Percentiles rank a stretch among this genome's conserved stretches.
These are phyloP conservation scores for Meleagris gallopavo DNA, from an alignment of 2,113 vertebrate genomes.

Conservation along the genomic window DNA sequence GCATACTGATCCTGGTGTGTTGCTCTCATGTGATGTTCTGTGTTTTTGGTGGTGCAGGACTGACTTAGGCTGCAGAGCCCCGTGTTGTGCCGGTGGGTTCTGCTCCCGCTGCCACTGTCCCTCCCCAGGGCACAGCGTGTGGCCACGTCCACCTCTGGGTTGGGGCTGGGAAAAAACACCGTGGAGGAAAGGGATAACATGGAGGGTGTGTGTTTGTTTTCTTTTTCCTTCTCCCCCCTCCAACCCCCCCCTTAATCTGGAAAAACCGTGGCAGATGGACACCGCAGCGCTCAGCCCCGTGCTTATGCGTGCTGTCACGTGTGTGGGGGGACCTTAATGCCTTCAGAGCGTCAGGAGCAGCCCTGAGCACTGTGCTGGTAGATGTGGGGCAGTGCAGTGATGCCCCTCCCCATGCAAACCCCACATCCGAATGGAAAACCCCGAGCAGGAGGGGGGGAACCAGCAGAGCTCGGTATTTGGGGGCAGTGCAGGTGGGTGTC, in stretches of 20 bases:
- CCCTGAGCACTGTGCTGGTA: not conserved
- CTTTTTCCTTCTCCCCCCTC: not conserved
- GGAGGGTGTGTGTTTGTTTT: not conserved
- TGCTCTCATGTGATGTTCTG: not conserved
- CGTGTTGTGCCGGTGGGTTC: too few relatives aligned
- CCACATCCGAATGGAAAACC: not conserved
- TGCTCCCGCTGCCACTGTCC: not conserved
- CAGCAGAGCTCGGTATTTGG: not conserved
- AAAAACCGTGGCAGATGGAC: not conserved
- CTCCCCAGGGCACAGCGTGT: not conserved
- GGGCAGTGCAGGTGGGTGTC: not conserved
- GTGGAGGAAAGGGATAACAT: too few relatives aligned
- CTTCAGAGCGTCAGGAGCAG: slow-evolving; percentile 45
- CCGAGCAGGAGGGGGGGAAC: not conserved
- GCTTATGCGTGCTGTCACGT: not conserved
- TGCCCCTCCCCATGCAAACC: not conserved
- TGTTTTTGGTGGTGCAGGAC: not conserved
- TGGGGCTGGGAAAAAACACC: not conserved
- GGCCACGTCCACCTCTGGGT: not conserved
- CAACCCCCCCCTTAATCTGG: not conserved
- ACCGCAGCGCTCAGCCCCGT: not conserved
- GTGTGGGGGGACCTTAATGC: slow-evolving; percentile 14
- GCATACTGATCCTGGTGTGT: not conserved
- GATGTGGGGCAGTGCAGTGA: slow-evolving; percentile 47
- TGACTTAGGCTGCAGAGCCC: too few relatives aligned